Conservation (phyloP, 1,140 invertebrate species). For the Atta texana region DNA sequence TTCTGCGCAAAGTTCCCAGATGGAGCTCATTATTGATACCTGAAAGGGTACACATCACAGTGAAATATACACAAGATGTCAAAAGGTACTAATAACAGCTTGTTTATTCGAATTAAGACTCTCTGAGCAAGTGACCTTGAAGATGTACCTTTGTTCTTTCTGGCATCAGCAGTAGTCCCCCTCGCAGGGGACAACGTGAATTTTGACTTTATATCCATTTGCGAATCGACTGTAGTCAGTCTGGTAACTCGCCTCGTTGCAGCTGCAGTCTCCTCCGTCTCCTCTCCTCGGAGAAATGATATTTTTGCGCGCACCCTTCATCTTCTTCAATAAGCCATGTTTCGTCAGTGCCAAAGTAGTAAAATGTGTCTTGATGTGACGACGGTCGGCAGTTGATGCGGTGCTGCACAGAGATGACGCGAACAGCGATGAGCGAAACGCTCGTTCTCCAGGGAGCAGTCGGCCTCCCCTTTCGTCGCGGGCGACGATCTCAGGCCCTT, state of each 20-base stretch:
- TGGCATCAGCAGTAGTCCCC: constrained; percentile 88
- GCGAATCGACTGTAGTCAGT: constrained; percentile 84
- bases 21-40: constrained; percentile 89
- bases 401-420: constrained; percentile 52
- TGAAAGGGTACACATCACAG: constrained; percentile 71
- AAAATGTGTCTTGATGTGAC: constrained; percentile 76
- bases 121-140: constrained; percentile 43
- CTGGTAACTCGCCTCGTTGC: constrained; percentile 79
- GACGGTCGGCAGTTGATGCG: constrained; percentile 57
- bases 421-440: constrained; percentile 67
- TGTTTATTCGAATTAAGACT: not conserved
- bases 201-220: constrained; percentile 91
- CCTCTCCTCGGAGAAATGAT: constrained; percentile 87
- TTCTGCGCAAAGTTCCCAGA: constrained; percentile 88
- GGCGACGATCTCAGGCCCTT: constrained; percentile 87
- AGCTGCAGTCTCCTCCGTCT: constrained; percentile 89
- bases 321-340: constrained; percentile 93
- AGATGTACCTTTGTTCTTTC: constrained; percentile 90
- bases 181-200: constrained; percentile 88
- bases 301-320: constrained; percentile 89
- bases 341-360: constrained; percentile 85
- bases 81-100: constrained; percentile 20
- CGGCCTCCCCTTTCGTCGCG: constrained; percentile 89
- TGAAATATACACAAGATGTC: not conserved
- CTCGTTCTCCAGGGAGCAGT: constrained; percentile 83